phyloP scores from a whole-genome alignment of 2,797 vertebrate species.

The Sparidentex hasta region DNA sequence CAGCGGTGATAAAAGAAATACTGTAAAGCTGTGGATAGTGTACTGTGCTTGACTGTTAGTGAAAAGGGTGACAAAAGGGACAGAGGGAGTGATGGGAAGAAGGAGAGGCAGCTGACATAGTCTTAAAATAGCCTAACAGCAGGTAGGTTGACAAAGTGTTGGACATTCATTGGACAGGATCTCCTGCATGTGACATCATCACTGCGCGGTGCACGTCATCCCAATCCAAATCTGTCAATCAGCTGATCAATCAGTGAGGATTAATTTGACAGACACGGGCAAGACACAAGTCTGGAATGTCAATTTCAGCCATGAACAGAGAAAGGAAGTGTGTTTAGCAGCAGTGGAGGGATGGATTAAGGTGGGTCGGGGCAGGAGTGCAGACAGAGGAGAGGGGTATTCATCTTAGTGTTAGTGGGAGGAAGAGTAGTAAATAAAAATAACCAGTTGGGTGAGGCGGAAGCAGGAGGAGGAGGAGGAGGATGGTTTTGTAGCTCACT shows the following conservation, averaged over 20 bases:
- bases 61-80: constrained; percentile 70
- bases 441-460: constrained; percentile 51
- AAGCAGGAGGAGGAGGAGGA: constrained; percentile 45
- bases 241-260: constrained; percentile 62
- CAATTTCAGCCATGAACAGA: constrained; percentile 64
- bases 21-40: constrained; percentile 60
- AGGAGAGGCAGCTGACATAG: constrained; percentile 50
- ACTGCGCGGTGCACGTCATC: constrained; percentile 34
- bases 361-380: constrained; percentile 53
- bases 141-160: constrained; percentile 51
- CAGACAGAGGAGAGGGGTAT: constrained; percentile 47
- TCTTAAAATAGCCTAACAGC: constrained; percentile 70
- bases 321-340: constrained; percentile 64
- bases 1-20: constrained; percentile 69
- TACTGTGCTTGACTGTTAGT: constrained; percentile 62
- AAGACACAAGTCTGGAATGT: constrained; percentile 66
- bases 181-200: constrained; percentile 57
- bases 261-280: constrained; percentile 64
- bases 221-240: constrained; percentile 66
- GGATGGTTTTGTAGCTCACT: constrained; percentile 41
- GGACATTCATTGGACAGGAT: constrained; percentile 60
- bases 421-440: constrained; percentile 65
- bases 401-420: constrained; percentile 68
- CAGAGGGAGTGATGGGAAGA: constrained; percentile 54
- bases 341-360: constrained; percentile 58